Evolutionary conservation across 2,113 vertebrate genomes (phyloP), one percentile per base, ranked within the genome.

Genomic region (Cairina moschata): DNA sequence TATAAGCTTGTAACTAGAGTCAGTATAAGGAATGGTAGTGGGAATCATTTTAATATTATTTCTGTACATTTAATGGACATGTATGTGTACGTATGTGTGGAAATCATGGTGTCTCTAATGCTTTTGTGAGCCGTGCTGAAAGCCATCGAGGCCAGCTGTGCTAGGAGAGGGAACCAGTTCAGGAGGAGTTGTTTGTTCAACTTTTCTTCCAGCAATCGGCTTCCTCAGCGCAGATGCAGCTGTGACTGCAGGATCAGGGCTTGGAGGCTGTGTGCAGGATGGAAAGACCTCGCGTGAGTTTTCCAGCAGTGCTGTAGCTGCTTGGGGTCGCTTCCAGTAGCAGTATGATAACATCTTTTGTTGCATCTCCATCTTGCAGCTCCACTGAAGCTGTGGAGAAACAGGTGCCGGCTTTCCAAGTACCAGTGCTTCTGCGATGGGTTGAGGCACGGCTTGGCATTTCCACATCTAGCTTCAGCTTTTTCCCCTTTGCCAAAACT

Each of bases 1-100:
- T 96, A 81, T 97, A 84, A 84, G 79, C 93, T 96, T 95, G 93
- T 96, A 98, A 94, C 91, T 97, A 88, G 93, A 95, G 85, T 96
- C 88, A 90, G 59, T 96, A 91, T 97, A 96, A 96, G 83, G 66
- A 93, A 73, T 84, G 93, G 93, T 94, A 96, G 84, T 93, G 96
- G 95, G 94, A 93, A 88, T 97, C 91, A 93, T 95, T 97, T 95
- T 95, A 84, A 73, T 95, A 84, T 92, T 95, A 88, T 97, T 8
- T 95, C 75, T 97, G 85, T 95, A 32, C 88, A 69, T 95, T 91
- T 92, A 95, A 11, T 77, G 88, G 82, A 60, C 88, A 73, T 58
- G 79, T 93, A 28, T 90, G 76, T 86, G 76, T 77, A 79, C 75
- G 93, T 95, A 91, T 90, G 92, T 95, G 86, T 94, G 87, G 83